These are phyloP conservation scores for Xestia ashworthii DNA, from an alignment of 2,888 invertebrate species.

Conservation along the genomic window DNA sequence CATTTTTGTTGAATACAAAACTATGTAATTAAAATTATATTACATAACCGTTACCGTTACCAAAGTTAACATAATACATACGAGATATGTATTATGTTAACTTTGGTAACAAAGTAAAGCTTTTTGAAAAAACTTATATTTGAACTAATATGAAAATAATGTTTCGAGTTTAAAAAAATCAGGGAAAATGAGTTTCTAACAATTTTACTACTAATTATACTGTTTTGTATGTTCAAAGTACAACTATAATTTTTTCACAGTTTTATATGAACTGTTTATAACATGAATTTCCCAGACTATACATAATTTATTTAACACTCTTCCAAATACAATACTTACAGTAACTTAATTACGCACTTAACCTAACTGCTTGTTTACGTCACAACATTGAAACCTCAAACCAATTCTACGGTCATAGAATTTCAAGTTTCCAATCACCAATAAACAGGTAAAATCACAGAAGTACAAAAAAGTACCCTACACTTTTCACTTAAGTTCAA, in stretches of 20 bases:
- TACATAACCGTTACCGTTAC: too few species aligned
- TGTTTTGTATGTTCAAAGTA: not conserved
- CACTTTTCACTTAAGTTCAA: constrained; percentile 23
- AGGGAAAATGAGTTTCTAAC: not conserved
- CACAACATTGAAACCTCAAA: not conserved
- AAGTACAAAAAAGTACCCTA: constrained; percentile 37
- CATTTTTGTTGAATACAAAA: too few species aligned
- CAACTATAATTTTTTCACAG: not conserved
- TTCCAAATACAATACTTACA: not conserved
- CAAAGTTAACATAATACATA: too few species aligned
- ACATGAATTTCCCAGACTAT: not conserved
- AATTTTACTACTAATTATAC: not conserved
- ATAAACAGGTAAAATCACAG: not conserved
- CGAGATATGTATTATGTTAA: too few species aligned
- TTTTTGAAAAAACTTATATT: not conserved
- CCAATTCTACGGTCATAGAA: not conserved
- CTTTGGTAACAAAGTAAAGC: not conserved
- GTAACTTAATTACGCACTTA: not conserved
- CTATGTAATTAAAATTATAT: too few species aligned
- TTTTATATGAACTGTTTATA: not conserved
- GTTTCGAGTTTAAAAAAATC: too few species aligned
- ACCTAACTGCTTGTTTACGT: too few species aligned
- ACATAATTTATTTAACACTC: not conserved
- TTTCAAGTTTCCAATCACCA: not conserved
- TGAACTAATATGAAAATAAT: not conserved